Percentiles rank a stretch among this genome's conserved stretches.
phyloP scores from a whole-genome alignment of 2,888 invertebrate species.

The Cepaea hortensis region DNA sequence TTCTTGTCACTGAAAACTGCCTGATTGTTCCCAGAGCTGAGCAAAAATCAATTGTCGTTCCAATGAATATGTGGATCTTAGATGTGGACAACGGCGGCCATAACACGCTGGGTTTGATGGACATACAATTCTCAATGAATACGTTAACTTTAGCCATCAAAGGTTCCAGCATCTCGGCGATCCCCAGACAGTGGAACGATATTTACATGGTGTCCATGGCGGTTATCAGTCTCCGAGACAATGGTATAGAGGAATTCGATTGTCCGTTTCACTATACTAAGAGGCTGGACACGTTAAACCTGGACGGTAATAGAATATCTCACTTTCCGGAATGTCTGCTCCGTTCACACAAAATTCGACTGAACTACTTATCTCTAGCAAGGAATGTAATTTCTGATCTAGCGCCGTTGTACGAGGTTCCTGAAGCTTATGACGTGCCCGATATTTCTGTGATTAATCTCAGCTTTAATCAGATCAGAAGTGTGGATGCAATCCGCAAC shows the following conservation, averaged over 20 bases:
- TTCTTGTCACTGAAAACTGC: conserved; percentile 36
- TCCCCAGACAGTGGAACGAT: conserved; percentile 24
- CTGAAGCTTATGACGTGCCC: not conserved
- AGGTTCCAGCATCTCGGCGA: not conserved
- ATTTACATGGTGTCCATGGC: conserved; percentile 32
- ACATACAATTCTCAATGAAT: conserved; percentile 40
- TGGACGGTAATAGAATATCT: conserved; percentile 30
- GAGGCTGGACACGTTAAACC: conserved; percentile 34
- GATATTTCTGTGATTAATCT: conserved; percentile 41
- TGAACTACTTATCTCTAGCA: conserved; percentile 33
- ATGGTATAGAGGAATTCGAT: conserved; percentile 30
- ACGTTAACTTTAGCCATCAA: conserved; percentile 26
- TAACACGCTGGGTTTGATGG: not conserved
- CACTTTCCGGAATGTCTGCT: conserved; percentile 41
- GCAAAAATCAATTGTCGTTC: not conserved
- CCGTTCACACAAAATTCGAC: not conserved
- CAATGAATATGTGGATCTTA: conserved; percentile 47
- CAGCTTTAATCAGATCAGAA: conserved; percentile 33
- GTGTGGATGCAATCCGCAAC: conserved; percentile 19
- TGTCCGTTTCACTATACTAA: conserved; percentile 37
- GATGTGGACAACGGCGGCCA: conserved; percentile 23
- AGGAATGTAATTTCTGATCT: conserved; percentile 32
- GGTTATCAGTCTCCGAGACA: conserved; percentile 18
- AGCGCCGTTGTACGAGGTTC: not conserved
- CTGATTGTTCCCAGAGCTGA: conserved; percentile 3